Conservation (phyloP, 2,797 vertebrate genomes). For the Caiman crocodilus region DNA sequence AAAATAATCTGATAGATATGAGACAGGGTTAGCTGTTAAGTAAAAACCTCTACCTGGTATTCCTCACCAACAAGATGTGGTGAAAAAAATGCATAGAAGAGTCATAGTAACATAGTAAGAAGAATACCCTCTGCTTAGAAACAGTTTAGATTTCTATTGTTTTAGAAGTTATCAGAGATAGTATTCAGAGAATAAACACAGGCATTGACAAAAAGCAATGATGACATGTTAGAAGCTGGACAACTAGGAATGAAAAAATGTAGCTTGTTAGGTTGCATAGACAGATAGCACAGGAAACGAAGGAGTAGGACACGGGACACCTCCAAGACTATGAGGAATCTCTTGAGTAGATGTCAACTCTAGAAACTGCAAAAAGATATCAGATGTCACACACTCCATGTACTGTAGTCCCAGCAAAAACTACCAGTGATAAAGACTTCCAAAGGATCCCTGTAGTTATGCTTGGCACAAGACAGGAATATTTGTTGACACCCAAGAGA, state of each 20-base stretch:
- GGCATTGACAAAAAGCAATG: background rate
- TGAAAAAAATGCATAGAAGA: constrained; percentile 1
- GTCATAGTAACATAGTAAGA: background rate
- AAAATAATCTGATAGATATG: background rate
- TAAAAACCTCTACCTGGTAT: background rate
- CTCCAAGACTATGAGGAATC: constrained; percentile 28
- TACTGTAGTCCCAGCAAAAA: constrained; percentile 34
- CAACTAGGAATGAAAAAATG: background rate
- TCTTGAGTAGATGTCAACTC: background rate
- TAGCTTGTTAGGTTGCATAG: constrained; percentile 40
- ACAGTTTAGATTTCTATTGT: background rate
- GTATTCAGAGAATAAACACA: background rate
- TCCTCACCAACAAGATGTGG: background rate
- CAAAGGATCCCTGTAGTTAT: constrained; percentile 57
- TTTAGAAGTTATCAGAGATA: background rate
- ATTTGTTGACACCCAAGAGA: constrained; percentile 56
- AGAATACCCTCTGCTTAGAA: background rate
- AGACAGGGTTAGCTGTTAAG: background rate
- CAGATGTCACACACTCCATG: constrained; percentile 27
- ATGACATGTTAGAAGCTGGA: constrained; percentile 13
- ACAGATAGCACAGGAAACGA: background rate
- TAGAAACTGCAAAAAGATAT: background rate
- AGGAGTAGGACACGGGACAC: background rate
- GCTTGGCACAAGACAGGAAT: constrained; percentile 48
- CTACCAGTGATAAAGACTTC: constrained; percentile 54